These are phyloP conservation scores for Steinernema scapterisci DNA, from an alignment of 2,888 invertebrate genomes.

Conservation along the genomic window DNA sequence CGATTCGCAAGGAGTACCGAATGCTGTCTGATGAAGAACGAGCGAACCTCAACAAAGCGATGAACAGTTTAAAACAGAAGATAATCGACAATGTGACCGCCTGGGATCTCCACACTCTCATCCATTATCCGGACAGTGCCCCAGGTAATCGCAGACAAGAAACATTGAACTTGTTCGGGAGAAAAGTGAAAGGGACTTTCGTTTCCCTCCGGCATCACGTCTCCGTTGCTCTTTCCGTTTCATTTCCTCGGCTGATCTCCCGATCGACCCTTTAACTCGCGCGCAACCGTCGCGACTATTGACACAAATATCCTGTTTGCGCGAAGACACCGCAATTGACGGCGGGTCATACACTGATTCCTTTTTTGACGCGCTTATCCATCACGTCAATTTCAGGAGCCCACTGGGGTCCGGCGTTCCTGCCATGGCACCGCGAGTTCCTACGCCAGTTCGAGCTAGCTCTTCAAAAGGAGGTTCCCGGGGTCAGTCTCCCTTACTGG, in stretches of 20 bases:
- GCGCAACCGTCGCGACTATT: background rate
- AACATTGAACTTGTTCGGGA: background rate
- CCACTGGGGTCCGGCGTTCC: slow-evolving; percentile 62
- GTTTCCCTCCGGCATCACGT: background rate
- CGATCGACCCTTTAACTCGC: background rate
- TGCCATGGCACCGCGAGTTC: slow-evolving; percentile 67
- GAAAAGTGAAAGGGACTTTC: slow-evolving; percentile 25
- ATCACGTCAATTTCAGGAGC: slow-evolving; percentile 46
- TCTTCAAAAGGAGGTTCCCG: slow-evolving; percentile 58
- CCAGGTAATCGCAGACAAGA: slow-evolving; percentile 20
- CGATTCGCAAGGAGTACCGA: slow-evolving; percentile 58
- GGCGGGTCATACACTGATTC: background rate
- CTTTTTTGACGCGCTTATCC: background rate
- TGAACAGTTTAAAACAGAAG: slow-evolving; percentile 58
- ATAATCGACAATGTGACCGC: slow-evolving; percentile 63
- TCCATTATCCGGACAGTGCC: slow-evolving; percentile 65
- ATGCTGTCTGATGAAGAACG: slow-evolving; percentile 54
- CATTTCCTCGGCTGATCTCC: background rate
- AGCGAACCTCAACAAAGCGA: slow-evolving; percentile 50
- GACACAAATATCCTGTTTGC: slow-evolving; percentile 22
- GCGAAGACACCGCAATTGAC: slow-evolving; percentile 15
- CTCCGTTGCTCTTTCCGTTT: slow-evolving; percentile 16
- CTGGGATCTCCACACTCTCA: slow-evolving; percentile 64
- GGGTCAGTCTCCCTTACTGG: slow-evolving; percentile 64
- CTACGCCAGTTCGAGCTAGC: slow-evolving; percentile 65